Conservation (phyloP, 2,888 invertebrate species). For the Oeneis ivallda region DNA sequence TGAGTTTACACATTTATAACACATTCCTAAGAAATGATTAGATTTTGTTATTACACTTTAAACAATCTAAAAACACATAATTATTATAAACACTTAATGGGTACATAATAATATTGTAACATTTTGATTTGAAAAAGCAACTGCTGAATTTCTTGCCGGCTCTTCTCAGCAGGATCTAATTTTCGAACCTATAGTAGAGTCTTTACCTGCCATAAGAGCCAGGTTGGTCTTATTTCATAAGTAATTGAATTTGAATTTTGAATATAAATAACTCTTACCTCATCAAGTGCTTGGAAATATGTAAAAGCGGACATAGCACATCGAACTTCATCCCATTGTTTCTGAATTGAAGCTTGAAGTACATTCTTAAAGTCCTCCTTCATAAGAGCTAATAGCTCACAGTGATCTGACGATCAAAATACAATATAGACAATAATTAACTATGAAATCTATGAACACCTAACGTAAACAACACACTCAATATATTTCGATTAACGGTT, state of each 20-base stretch:
- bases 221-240: no score
- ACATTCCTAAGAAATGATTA: no score
- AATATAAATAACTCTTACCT: constrained; percentile 43
- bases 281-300: constrained; percentile 84
- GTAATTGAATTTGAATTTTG: no score
- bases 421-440: constrained; percentile 14
- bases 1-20: no score
- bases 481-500: constrained; percentile 41
- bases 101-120: no score
- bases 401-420: constrained; percentile 58
- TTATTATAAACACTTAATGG: no score
- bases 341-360: constrained; percentile 80
- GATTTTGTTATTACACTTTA: no score
- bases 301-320: constrained; percentile 82
- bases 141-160: no score
- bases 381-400: constrained; percentile 84
- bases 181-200: no score
- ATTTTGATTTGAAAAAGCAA: background rate
- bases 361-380: constrained; percentile 84
- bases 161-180: no score
- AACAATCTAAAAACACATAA: no score
- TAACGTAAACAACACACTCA: constrained; percentile 23
- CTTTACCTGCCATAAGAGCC: no score
- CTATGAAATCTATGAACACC: background rate
- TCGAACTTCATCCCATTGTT: constrained; percentile 83